Evolutionary conservation across 2,888 invertebrate species (phyloP).

Genomic region (Sinelater perroti): DNA sequence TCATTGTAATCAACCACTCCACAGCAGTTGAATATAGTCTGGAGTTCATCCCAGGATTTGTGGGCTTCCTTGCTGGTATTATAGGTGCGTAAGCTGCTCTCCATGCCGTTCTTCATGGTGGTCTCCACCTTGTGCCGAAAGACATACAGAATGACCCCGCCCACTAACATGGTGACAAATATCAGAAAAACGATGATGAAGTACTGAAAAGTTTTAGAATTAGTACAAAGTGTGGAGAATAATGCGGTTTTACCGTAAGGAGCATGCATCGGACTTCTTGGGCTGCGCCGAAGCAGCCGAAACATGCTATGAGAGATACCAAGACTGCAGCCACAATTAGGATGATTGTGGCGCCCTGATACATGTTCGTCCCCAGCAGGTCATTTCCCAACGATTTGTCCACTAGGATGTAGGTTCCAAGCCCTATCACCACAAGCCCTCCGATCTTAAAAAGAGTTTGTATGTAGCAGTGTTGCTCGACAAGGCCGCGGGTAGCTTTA

Average conservation of each 20-base stretch:
- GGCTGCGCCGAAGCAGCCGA: constrained; percentile 93
- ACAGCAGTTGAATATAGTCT: constrained; percentile 84
- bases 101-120: constrained; percentile 16
- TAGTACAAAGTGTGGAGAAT: background rate
- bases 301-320: constrained; percentile 83
- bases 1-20: constrained; percentile 80
- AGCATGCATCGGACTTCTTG: constrained; percentile 95
- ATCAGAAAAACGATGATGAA: constrained; percentile 88
- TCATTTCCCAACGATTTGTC: constrained; percentile 86
- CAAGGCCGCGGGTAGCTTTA: too few relatives aligned
- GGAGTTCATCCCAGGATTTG: constrained; percentile 88
- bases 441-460: constrained; percentile 68
- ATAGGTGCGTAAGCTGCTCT: constrained; percentile 19
- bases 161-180: constrained; percentile 78
- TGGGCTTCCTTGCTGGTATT: constrained; percentile 77
- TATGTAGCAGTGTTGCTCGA: background rate
- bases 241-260: constrained; percentile 74
- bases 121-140: constrained; percentile 32
- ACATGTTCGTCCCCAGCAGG: constrained; percentile 86
- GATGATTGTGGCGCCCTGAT: constrained; percentile 85
- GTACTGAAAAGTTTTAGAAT: constrained; percentile 69
- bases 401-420: constrained; percentile 86
- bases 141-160: constrained; percentile 33
- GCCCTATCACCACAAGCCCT: constrained; percentile 76
- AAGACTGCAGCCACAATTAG: constrained; percentile 83